Base-by-base conservation (phyloP, 2,113 vertebrate genomes). In the Anarrhichthys ocellatus region DNA sequence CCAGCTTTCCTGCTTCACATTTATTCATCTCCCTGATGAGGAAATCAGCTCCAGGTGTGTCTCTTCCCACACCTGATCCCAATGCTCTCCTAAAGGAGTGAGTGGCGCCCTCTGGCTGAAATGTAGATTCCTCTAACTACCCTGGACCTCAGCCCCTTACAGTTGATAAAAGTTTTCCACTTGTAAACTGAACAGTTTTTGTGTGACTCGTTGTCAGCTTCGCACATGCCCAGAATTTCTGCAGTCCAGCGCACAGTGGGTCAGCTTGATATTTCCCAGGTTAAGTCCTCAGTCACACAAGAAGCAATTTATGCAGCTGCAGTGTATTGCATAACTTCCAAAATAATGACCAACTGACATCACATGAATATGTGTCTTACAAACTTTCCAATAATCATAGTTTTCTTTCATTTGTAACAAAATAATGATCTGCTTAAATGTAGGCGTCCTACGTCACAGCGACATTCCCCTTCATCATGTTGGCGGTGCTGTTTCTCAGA, bases 401-500 rank as follows among this genome's bases (percentile, higher is more conserved):
- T 9, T 9, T 62, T 62, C 10, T 52, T 42, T 44, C 3, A 63
- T 46, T 54, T 70, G 11, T 70, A 24, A 81, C 40, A 15, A 36
- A 24, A 24, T 62, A 0, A 22, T 20, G 44, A 64, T 78, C 46
- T 74, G 6, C 6, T 79, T 29, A 13, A 17, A 79, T 65, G 1
- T 11, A 99, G 97, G 97, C 97, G 0, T 94, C 96, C 56, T 98
- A 98, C 78, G 94, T 99, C 91, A 98, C 97, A 17, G 97, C 97
- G 13, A 97, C 97, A 0, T 98, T 98, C 62, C 97, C 97, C 0
- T 97, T 97, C 0, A 0, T 96, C 85, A 97, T 97, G 96, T 90
- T 99, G 5, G 3, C 94, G 24, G 89, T 97, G 80, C 93, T 98
- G 29, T 89, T 98, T 38, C 3, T 97, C 24, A 94, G 97, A 75